These are phyloP conservation scores for Caenorhabditis afra DNA, from an alignment of 2,888 invertebrate species.

Conservation along the genomic window DNA sequence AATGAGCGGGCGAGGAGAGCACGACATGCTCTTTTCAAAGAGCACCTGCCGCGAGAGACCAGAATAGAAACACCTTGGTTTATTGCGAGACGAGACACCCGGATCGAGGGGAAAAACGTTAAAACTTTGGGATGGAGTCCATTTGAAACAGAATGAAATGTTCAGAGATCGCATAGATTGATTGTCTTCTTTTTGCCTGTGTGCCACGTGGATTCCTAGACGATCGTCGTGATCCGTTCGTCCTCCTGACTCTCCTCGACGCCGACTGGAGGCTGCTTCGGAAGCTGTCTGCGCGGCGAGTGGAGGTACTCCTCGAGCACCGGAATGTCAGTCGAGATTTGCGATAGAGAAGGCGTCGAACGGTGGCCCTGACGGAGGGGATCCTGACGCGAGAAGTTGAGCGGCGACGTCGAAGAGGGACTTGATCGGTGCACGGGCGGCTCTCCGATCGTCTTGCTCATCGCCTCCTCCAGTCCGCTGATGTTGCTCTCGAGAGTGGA, in stretches of 20 bases:
- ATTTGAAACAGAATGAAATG: background rate
- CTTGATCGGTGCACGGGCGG: constrained; percentile 24
- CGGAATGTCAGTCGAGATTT: constrained; percentile 36
- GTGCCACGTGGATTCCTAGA: constrained; percentile 16
- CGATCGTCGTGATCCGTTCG: constrained; percentile 52
- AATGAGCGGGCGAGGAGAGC: constrained; percentile 10
- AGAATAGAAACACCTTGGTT: background rate
- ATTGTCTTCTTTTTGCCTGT: background rate
- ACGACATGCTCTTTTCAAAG: constrained; percentile 31
- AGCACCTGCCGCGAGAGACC: constrained; percentile 1
- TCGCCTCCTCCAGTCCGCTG: constrained; percentile 54
- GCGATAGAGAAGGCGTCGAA: constrained; percentile 19
- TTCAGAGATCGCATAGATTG: constrained; percentile 5
- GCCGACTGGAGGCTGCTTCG: constrained; percentile 1
- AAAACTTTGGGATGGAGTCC: constrained; percentile 23
- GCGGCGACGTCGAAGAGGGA: constrained; percentile 19
- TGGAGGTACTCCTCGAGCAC: constrained; percentile 58
- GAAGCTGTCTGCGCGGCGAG: constrained; percentile 51
- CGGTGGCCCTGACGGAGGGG: constrained; percentile 48
- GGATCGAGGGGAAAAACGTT: constrained; percentile 8
- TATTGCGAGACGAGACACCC: constrained; percentile 15
- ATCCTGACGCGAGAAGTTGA: constrained; percentile 55
- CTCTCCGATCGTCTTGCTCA: constrained; percentile 18
- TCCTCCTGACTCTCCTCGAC: constrained; percentile 36
- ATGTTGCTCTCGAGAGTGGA: constrained; percentile 63